phyloP scores from a whole-genome alignment of 1,140 invertebrate genomes.

The Caenorhabditis elegans region DNA sequence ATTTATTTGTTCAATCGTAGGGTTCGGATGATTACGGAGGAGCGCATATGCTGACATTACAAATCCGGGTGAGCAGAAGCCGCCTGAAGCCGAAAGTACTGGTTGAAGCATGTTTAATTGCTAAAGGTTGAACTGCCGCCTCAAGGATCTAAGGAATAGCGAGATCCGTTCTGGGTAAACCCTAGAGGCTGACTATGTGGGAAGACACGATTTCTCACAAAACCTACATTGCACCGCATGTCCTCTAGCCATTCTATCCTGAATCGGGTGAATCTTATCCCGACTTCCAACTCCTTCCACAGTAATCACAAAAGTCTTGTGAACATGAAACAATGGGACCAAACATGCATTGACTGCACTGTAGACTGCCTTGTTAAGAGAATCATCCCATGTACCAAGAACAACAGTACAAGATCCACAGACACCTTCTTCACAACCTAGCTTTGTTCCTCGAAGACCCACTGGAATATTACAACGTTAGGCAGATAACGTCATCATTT shows the following conservation, averaged over 20 bases:
- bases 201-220: no score
- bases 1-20: slow-evolving; percentile 45
- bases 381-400: slow-evolving; percentile 74
- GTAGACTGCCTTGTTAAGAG: slow-evolving; percentile 72
- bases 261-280: slow-evolving; percentile 50
- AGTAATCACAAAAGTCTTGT: slow-evolving; percentile 69
- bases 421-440: slow-evolving; percentile 87
- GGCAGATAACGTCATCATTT: no score
- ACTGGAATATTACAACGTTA: no score
- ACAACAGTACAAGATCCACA: slow-evolving; percentile 90
- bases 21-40: slow-evolving; percentile 50
- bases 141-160: no score
- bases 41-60: slow-evolving; percentile 78
- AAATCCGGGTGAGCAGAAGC: slow-evolving; percentile 81
- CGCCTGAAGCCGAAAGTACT: no score
- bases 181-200: no score
- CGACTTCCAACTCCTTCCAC: slow-evolving; percentile 67
- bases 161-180: no score
- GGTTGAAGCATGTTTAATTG: no score
- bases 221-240: slow-evolving; percentile 77
- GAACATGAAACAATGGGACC: slow-evolving; percentile 68
- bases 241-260: slow-evolving; percentile 73
- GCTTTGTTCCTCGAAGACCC: slow-evolving; percentile 80
- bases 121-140: no score
- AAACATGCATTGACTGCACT: slow-evolving; percentile 79